Conservation (phyloP, 2,797 vertebrate species). For the Danio albolineatus region DNA sequence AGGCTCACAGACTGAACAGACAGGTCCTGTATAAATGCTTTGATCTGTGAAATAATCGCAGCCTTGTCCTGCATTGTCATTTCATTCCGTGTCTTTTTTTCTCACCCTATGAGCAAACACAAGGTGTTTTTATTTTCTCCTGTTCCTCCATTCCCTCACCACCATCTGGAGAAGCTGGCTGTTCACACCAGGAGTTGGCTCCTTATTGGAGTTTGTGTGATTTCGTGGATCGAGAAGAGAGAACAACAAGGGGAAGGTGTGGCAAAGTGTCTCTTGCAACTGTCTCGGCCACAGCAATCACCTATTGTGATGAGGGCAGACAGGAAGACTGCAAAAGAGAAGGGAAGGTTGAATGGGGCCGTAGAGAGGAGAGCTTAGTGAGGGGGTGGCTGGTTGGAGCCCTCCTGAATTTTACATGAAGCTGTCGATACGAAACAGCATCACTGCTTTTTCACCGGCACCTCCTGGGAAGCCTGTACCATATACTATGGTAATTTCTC, state of each 20-base stretch:
- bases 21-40: slow-evolving; percentile 69
- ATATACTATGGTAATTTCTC: slow-evolving; percentile 53
- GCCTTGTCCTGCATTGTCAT: slow-evolving; percentile 69
- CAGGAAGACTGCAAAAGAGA: slow-evolving; percentile 37
- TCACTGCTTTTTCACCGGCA: slow-evolving; percentile 21
- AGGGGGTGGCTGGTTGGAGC: slow-evolving; percentile 55
- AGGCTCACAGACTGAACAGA: slow-evolving; percentile 43
- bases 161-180: slow-evolving; percentile 53
- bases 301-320: slow-evolving; percentile 50
- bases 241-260: slow-evolving; percentile 38
- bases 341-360: slow-evolving; percentile 29
- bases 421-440: slow-evolving; percentile 54
- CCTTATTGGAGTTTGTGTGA: slow-evolving; percentile 43
- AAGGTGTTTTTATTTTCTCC: background rate
- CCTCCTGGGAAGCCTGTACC: slow-evolving; percentile 31
- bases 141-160: background rate
- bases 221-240: slow-evolving; percentile 43
- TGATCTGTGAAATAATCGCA: slow-evolving; percentile 74
- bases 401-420: slow-evolving; percentile 71
- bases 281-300: slow-evolving; percentile 27
- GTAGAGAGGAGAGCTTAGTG: slow-evolving; percentile 41
- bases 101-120: slow-evolving; percentile 61
- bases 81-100: slow-evolving; percentile 68
- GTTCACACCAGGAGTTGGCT: slow-evolving; percentile 39
- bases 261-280: slow-evolving; percentile 49